Evolutionary conservation across 1,140 invertebrate species (phyloP).

Genomic region (Portunus trituberculatus): DNA sequence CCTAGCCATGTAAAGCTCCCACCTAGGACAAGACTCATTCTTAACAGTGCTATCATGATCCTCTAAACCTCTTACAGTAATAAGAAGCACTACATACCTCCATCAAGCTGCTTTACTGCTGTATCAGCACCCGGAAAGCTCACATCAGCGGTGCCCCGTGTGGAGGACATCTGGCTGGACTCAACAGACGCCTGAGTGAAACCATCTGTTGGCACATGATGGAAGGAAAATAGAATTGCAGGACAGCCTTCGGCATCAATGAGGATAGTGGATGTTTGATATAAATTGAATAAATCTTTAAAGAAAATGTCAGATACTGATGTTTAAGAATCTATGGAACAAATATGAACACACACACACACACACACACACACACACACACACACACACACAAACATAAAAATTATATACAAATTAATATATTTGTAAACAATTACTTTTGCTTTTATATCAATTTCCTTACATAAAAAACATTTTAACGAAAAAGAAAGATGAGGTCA

Average conservation of each 20-base stretch:
- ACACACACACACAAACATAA: no score
- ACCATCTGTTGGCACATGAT: constrained; percentile 64
- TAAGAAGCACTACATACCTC: constrained; percentile 43
- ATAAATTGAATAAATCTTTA: no score
- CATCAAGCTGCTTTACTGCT: constrained; percentile 23
- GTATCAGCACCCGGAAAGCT: constrained; percentile 52
- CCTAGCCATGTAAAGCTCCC: no score
- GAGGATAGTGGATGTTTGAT: not conserved
- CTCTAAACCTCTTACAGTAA: not conserved
- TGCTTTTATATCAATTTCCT: not conserved
- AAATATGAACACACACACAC: no score
- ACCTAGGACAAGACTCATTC: no score
- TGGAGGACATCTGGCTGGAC: constrained; percentile 71
- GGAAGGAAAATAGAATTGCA: not conserved
- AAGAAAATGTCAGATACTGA: no score
- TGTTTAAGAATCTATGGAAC: no score
- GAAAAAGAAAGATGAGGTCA: not conserved
- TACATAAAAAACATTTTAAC: not conserved
- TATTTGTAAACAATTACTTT: not conserved
- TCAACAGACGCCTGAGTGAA: constrained; percentile 77
- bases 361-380: no score
- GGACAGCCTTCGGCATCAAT: not conserved
- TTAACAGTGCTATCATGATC: no score
- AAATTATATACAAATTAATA: no score
- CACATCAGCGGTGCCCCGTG: constrained; percentile 75